phyloP scores from a whole-genome alignment of 2,797 vertebrate genomes.

The Neoniphon sammara region DNA sequence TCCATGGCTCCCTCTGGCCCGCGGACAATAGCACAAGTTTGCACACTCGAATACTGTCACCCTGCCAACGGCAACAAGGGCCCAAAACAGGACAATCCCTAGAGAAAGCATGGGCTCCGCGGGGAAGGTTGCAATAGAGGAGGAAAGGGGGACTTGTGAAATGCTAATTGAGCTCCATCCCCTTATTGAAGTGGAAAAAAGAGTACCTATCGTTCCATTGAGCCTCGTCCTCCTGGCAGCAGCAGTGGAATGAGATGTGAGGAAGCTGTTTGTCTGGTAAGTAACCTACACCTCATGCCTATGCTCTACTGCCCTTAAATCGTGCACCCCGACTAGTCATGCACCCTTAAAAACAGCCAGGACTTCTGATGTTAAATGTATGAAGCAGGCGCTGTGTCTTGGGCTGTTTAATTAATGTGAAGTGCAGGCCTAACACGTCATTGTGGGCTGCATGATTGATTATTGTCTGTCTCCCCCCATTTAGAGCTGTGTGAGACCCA shows the following conservation, averaged over 20 bases:
- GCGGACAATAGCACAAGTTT: constrained; percentile 99
- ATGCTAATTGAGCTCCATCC: constrained; percentile 90
- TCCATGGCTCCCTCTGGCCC: constrained; percentile 99
- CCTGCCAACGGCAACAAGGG: constrained; percentile 99
- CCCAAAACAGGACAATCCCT: constrained; percentile 95
- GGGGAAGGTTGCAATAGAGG: constrained; percentile 90
- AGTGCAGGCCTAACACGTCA: constrained; percentile 7
- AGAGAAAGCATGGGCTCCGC: constrained; percentile 90
- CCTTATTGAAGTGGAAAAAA: constrained; percentile 85
- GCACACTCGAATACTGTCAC: constrained; percentile 99
- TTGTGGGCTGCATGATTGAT: constrained; percentile 67
- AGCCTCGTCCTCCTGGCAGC: constrained; percentile 74
- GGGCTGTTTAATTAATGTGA: constrained; percentile 50
- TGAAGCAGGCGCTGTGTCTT: constrained; percentile 27
- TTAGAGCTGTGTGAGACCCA: constrained; percentile 63
- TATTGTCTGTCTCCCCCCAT: constrained; percentile 54
- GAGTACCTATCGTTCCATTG: constrained; percentile 79
- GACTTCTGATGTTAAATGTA: neutral
- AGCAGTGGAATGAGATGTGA: constrained; percentile 79
- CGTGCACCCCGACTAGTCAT: constrained; percentile 24
- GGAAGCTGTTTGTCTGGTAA: constrained; percentile 73
- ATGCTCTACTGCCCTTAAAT: constrained; percentile 41
- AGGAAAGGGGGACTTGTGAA: constrained; percentile 91
- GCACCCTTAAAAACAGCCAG: constrained; percentile 6
- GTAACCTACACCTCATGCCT: constrained; percentile 68